Conservation (phyloP, 2,797 vertebrate species). For the Darevskia nairensis region DNA sequence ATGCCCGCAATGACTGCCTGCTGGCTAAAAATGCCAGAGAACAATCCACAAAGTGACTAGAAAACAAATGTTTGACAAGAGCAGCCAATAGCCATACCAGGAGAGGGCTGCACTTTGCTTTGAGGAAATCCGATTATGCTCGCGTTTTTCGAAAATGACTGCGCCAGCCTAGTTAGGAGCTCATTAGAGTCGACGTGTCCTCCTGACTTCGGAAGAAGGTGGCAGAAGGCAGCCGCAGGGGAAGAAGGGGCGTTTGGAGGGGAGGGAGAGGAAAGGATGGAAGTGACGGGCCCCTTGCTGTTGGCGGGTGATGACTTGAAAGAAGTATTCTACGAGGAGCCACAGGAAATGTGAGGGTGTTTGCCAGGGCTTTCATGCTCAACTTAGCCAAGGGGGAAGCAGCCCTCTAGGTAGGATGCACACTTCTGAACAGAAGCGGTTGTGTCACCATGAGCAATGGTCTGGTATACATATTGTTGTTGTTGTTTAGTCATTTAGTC, state of each 20-base stretch:
- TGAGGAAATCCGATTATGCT: not conserved
- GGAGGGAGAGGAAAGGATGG: too few species aligned
- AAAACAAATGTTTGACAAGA: not conserved
- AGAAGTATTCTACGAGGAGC: not conserved
- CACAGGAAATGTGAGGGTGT: not conserved
- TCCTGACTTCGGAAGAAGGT: not conserved
- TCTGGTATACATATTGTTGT: not conserved
- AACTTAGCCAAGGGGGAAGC: not conserved
- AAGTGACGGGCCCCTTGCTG: not conserved
- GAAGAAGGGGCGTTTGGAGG: not conserved
- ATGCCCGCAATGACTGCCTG: not conserved
- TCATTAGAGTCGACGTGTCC: not conserved
- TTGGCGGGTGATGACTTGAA: not conserved
- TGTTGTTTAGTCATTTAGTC: too few species aligned
- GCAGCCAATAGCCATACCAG: not conserved
- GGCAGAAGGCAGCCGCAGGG: not conserved
- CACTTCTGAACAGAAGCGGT: not conserved
- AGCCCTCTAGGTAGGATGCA: too few species aligned
- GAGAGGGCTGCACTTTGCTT: not conserved
- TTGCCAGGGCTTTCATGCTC: not conserved
- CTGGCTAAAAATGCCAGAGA: conserved; percentile 16
- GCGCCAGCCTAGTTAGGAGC: not conserved
- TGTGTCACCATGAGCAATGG: not conserved
- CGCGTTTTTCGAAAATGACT: not conserved
- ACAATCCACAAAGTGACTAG: conserved; percentile 17